Base-by-base conservation (phyloP, 23 tunicate species). In the Oikopleura albicans region DNA sequence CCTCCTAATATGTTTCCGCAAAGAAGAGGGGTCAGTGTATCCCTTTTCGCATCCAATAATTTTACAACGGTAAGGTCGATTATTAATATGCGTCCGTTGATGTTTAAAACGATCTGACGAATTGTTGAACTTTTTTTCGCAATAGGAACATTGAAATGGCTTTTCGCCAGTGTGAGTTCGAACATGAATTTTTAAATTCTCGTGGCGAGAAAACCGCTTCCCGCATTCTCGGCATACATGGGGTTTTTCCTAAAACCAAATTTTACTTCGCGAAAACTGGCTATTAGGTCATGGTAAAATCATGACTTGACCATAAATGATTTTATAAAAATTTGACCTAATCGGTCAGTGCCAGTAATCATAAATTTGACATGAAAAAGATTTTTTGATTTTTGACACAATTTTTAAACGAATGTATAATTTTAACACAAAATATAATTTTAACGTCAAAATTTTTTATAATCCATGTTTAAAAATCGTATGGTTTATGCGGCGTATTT, bases 121-220 rank as follows among this genome's bases (percentile, higher is more conserved):
- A 39, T 94, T 94, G 86, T 93, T 94, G 91, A 94, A 94, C 0
- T 93, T 91, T 76, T 94, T 94, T 38, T 75, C 85, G 85, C 98
- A 94, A 16, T 84, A 86, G 38, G 87, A 83, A 49, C 88, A 86
- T 71, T 71, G 79, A 71, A 71, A 71, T 71, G 98, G 98, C 0
- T 93, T 59, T 85, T 94, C 98, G n/a, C 98, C 98, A 0, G 98
- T 94, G 88, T 94, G 98, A 16, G 98, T 90, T 40, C 98, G 89
- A 1, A 88, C 83, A 76, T 94, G 98, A 40, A 94, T 94, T 83
- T 94, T 94, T 83, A 94, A 71, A 56, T 94, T 94, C 76, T 94
- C 98, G 76, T 90, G 86, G 1, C 98, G 88, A 38, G 98, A 94
- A 88, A 94, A 94, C 41, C 91, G 95, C 40, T 94, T 94, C 85